Conservation (phyloP, 1,140 invertebrate species). For the Drosophila ananassae region DNA sequence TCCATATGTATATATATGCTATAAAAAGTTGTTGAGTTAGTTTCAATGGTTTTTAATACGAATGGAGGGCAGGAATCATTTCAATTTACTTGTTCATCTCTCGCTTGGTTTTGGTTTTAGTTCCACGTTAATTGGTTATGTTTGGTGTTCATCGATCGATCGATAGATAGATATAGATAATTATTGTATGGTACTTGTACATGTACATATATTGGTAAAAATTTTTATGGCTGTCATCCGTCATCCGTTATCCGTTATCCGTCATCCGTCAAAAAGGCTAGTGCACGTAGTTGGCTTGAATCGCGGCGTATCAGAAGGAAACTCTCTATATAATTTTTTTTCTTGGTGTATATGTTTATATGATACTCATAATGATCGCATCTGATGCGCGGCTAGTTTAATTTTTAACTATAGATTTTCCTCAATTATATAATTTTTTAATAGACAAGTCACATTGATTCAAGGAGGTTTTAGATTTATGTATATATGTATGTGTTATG, state of each 20-base stretch:
- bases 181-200: constrained; percentile 57
- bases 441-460: constrained; percentile 82
- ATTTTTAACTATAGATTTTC: constrained; percentile 16
- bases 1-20: constrained; percentile 64
- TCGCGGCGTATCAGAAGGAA: constrained; percentile 59
- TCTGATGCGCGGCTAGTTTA: constrained; percentile 55
- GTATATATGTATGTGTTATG: constrained; percentile 26
- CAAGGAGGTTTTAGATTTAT: constrained; percentile 65
- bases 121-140: constrained; percentile 57
- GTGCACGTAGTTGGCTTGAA: constrained; percentile 55
- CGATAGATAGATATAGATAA: constrained; percentile 51
- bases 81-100: constrained; percentile 77
- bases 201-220: constrained; percentile 78
- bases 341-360: constrained; percentile 28
- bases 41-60: constrained; percentile 82
- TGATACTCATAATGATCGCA: constrained; percentile 54
- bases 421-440: constrained; percentile 36
- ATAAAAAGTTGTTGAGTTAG: constrained; percentile 80
- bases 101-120: constrained; percentile 56
- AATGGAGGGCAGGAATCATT: constrained; percentile 83
- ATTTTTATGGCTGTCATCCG: constrained; percentile 32
- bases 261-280: constrained; percentile 51
- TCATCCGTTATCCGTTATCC: not conserved
- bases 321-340: constrained; percentile 61
- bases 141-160: constrained; percentile 21